phyloP scores from a whole-genome alignment of 1,140 invertebrate species.

The Lithobius niger region DNA sequence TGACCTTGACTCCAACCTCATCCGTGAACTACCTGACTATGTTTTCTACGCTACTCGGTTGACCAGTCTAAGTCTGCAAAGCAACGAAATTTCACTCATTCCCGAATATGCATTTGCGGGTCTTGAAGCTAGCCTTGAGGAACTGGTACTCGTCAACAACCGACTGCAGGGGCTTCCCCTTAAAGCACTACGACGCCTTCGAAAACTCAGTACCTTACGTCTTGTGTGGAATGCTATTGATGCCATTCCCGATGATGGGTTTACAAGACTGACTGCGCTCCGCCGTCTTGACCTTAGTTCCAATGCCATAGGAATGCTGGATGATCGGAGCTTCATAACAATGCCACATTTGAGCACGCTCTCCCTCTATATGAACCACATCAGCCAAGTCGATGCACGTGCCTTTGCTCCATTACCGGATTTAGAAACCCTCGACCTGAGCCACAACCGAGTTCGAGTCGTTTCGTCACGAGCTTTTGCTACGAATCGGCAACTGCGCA shows the following conservation, averaged over 20 bases:
- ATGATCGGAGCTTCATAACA: slow-evolving; percentile 57
- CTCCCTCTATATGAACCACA: slow-evolving; percentile 67
- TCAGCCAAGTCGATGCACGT: slow-evolving; percentile 58
- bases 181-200: slow-evolving; percentile 54
- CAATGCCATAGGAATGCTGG: slow-evolving; percentile 62
- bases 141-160: slow-evolving; percentile 75
- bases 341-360: slow-evolving; percentile 63
- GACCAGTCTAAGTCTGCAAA: slow-evolving; percentile 67
- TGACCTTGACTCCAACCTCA: slow-evolving; percentile 73
- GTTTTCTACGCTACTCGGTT: slow-evolving; percentile 70
- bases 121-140: slow-evolving; percentile 58
- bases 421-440: slow-evolving; percentile 70
- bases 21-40: slow-evolving; percentile 66
- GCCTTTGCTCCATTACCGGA: slow-evolving; percentile 56
- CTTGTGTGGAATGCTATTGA: slow-evolving; percentile 71
- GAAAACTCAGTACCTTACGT: slow-evolving; percentile 52
- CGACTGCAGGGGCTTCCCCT: slow-evolving; percentile 67
- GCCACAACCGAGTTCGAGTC: slow-evolving; percentile 59
- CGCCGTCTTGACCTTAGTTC: slow-evolving; percentile 68
- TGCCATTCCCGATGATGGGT: slow-evolving; percentile 52
- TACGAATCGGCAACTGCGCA: slow-evolving; percentile 54
- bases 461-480: slow-evolving; percentile 43
- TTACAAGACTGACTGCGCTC: slow-evolving; percentile 52
- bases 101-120: slow-evolving; percentile 69
- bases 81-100: slow-evolving; percentile 53